Base-by-base conservation (phyloP, 2,888 invertebrate genomes). In the Mellilla xanthometata region DNA sequence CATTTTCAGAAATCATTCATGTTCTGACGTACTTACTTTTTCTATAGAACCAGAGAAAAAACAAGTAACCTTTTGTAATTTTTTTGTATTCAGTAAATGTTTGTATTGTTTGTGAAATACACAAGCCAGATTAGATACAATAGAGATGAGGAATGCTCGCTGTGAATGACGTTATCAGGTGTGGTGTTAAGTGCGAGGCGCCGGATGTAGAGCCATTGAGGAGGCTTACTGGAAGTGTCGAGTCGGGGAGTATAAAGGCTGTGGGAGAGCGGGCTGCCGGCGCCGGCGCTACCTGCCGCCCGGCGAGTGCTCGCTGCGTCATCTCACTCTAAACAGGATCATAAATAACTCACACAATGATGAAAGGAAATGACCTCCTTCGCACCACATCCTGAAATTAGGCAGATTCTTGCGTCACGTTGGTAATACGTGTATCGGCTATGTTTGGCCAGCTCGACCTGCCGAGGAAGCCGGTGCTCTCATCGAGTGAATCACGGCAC, bases 221-320 rank as follows among this genome's bases (percentile, higher is more conserved):
- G 33, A 39, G 32, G 49, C 47, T 56, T 40, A 47, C 52, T 53
- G 51, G 56, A 56, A 56, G 22, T 51, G 32, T 53, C 40, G 48
- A 53, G 39, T n/a, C n/a, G 24, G 34, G 44, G 35, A 9, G 24
- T 40, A 45, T 39, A 42, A 49, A 33, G 42, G 26, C 29, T 48
- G 36, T 53, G 49, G 47, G 27, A 48, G 45, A 36, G 34, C 8
- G n/a, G 3, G 56, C 36, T n/a, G 36, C 28, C 50, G 56, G 24
- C 24, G 8, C 49, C 52, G 54, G 56, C 50, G 54, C 39, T 38
- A 38, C 28, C 24, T 44, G 35, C 23, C 43, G 24, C 24, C n/a
- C n/a, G n/a, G n/a, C n/a, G n/a, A n/a, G n/a, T n/a, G n/a, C n/a
- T n/a, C n/a, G n/a, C n/a, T n/a, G n/a, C n/a, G n/a, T n/a, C n/a